These are phyloP conservation scores for Hippocampus kuda DNA, from an alignment of 2,797 vertebrate species.

Conservation along the genomic window DNA sequence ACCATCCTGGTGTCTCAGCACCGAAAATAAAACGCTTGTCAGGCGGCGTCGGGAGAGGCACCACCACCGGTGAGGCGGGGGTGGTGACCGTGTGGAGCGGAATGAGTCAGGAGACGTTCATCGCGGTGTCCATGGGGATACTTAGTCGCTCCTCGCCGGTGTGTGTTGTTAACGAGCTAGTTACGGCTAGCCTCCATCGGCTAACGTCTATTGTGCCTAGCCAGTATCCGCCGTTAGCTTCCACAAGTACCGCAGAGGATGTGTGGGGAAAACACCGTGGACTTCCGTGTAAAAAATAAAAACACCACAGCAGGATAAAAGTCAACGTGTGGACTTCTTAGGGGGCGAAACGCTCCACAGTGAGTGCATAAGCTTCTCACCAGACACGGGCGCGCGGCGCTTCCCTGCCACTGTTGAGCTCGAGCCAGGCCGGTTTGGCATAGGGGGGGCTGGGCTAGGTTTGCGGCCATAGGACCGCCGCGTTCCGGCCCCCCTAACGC, in stretches of 20 bases:
- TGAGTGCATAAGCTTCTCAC: slow-evolving; percentile 15
- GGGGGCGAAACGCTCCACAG: slow-evolving; percentile 21
- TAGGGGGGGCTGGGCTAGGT: slow-evolving; percentile 57
- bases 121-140: slow-evolving; percentile 22
- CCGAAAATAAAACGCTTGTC: slow-evolving; percentile 14
- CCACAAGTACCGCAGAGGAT: slow-evolving; percentile 5
- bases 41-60: background rate
- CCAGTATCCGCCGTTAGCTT: slow-evolving; percentile 21
- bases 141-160: slow-evolving; percentile 42
- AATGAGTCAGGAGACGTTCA: slow-evolving; percentile 34
- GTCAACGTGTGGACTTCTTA: slow-evolving; percentile 10
- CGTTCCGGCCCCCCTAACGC: slow-evolving; percentile 29
- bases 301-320: slow-evolving; percentile 14
- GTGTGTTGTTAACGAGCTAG: slow-evolving; percentile 54
- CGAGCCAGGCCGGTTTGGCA: slow-evolving; percentile 52
- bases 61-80: background rate
- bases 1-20: slow-evolving; percentile 24
- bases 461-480: slow-evolving; percentile 38
- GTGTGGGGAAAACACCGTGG: slow-evolving; percentile 4
- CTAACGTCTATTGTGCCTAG: slow-evolving; percentile 50
- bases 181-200: slow-evolving; percentile 38
- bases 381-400: slow-evolving; percentile 32
- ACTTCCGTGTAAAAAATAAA: background rate
- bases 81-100: slow-evolving; percentile 6
- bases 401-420: slow-evolving; percentile 44